These are phyloP conservation scores for Pseudorectes ferrugineus DNA, from an alignment of 2,113 vertebrate species.

Conservation along the genomic window DNA sequence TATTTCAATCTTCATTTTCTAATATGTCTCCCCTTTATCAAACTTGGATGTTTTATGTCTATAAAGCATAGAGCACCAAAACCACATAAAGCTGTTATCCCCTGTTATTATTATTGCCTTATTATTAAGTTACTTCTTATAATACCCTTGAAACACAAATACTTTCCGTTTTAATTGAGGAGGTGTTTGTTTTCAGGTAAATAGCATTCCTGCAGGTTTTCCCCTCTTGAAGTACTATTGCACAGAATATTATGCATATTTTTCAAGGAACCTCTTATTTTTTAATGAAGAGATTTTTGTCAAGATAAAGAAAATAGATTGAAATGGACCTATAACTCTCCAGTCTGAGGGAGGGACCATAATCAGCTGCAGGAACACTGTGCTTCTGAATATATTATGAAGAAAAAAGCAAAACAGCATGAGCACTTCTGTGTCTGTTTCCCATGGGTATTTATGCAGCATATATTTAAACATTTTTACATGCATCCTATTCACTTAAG, in stretches of 20 bases:
- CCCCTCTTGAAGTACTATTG: background rate
- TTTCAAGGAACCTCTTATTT: background rate
- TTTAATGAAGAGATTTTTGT: background rate
- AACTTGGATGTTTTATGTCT: background rate
- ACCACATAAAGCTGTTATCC: background rate
- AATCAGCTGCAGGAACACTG: background rate
- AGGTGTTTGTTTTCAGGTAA: background rate
- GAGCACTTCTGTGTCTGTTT: background rate
- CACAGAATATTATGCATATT: rapidly evolving
- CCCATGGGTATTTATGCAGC: background rate
- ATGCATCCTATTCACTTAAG: background rate
- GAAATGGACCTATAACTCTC: background rate
- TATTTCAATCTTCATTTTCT: background rate
- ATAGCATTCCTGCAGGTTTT: background rate
- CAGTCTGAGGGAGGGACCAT: background rate
- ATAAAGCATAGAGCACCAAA: background rate
- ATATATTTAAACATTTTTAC: background rate
- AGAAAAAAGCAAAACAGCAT: background rate
- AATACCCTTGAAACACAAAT: background rate
- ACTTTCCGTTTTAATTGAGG: background rate
- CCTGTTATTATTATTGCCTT: background rate
- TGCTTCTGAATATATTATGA: background rate
- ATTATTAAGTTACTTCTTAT: background rate
- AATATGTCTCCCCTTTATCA: background rate
- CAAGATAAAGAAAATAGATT: background rate